phyloP scores from a whole-genome alignment of 2,113 vertebrate species.

The Conger conger region DNA sequence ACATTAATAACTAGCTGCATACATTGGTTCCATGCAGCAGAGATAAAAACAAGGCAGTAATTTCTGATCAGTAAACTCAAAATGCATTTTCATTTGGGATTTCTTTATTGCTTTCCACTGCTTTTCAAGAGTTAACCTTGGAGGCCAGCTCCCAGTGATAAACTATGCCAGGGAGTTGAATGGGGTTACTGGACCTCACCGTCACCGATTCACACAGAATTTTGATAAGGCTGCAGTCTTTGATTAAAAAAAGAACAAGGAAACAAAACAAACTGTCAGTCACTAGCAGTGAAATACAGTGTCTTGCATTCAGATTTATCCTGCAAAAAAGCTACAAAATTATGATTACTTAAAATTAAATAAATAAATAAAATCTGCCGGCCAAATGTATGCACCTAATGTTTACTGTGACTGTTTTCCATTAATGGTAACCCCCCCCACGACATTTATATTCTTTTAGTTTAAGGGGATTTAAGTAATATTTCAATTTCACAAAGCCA shows the following conservation, averaged over 20 bases:
- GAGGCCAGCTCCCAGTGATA: not conserved
- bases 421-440: not conserved
- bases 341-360: not conserved
- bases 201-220: not conserved
- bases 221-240: conserved; percentile 9
- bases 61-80: not conserved
- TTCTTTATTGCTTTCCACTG: conserved; percentile 16
- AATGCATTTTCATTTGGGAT: not conserved
- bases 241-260: not conserved
- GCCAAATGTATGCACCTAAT: not conserved
- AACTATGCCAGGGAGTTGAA: conserved; percentile 6
- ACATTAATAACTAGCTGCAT: not conserved
- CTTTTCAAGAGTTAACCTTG: conserved; percentile 12
- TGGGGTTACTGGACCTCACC: conserved; percentile 17
- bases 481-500: not conserved
- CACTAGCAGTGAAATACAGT: not conserved
- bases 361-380: not conserved
- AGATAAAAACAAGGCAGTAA: not conserved
- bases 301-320: not conserved
- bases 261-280: conserved; percentile 2
- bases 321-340: not conserved
- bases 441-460: conserved; percentile 20
- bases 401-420: conserved; percentile 3
- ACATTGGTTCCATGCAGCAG: not conserved
- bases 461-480: conserved; percentile 4